These are phyloP conservation scores for Pelagia noctiluca DNA, from an alignment of 30 jellyfish, hydroid and myxozoan species.

Conservation along the genomic window DNA sequence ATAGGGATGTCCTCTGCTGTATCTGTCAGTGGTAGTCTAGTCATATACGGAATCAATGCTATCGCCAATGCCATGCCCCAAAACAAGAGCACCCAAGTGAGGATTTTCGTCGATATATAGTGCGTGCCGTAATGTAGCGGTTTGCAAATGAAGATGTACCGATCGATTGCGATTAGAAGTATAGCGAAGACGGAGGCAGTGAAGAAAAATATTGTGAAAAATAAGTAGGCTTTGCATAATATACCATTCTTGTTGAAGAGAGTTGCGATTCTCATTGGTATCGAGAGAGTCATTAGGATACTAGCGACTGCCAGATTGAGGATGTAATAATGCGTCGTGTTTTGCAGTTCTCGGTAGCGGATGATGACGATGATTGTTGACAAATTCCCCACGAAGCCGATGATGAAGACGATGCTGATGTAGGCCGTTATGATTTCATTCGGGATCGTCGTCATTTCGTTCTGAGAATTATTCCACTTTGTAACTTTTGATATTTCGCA, in stretches of 20 bases:
- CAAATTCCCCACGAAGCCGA: constrained; percentile 54
- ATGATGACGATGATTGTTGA: constrained; percentile 52
- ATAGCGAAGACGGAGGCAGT: constrained; percentile 62
- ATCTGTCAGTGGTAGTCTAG: background rate
- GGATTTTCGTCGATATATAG: constrained; percentile 16
- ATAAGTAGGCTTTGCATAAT: constrained; percentile 26
- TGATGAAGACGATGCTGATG: background rate
- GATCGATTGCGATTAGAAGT: constrained; percentile 49
- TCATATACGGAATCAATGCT: constrained; percentile 38
- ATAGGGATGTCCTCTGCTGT: background rate
- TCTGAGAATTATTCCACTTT: too few species aligned
- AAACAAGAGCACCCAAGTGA: constrained; percentile 2
- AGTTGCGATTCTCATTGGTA: constrained; percentile 18
- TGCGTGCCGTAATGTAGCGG: constrained; percentile 56
- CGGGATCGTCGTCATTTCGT: too few species aligned
- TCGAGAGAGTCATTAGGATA: constrained; percentile 31
- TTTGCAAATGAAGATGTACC: constrained; percentile 62
- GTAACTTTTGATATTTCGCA: too few species aligned
- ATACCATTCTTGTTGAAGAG: constrained; percentile 3
- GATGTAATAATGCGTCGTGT: constrained; percentile 44
- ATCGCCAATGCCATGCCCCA: constrained; percentile 47
- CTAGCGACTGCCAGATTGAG: constrained; percentile 65
- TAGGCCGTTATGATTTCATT: background rate
- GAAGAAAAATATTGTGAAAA: constrained; percentile 32
- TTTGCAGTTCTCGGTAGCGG: constrained; percentile 36